Base-by-base conservation (phyloP, 2,888 invertebrate genomes). In the Morpho deidamia region DNA sequence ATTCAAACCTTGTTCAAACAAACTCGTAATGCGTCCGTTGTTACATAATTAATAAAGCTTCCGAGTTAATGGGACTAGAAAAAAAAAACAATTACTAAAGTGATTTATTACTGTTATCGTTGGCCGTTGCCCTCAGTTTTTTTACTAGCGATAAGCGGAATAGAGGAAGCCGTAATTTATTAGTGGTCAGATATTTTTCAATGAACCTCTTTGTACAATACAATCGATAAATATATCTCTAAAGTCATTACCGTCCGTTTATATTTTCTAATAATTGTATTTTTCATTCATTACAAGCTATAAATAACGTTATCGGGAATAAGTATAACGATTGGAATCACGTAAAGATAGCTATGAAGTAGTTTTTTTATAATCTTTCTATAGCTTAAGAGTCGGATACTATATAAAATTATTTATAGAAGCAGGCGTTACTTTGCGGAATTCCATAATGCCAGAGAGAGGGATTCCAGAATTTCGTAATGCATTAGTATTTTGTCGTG, bases 71-170 rank as follows among this genome's bases (percentile, higher is more conserved):
- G 53, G 58, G 48, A 53, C 56, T 45, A 41, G 54, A 54, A 51
- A 56, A 58, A 53, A 56, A 67, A 69, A 72, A 68, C 61, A 65
- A 65, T 71, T 65, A 70, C 63, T 54, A 57, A 59, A 62, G 63
- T 72, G 71, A 73, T 72, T 86, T 84, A 86, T 83, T 71, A 68
- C 59, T 68, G 65, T 79, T 82, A 83, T 81, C 78, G 71, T 49
- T 69, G 69, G 72, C 65, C 70, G 64, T 65, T 73, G 73, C 68
- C 71, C 74, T 68, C 63, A 66, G 62, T 65, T 68, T 70, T 78
- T 81, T 80, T 35, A 69, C 63, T 67, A 59, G 63, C 76, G 84
- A 86, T 86, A 87, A 84, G 78, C 70, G 69, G 78, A 80, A 82
- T 68, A 70, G 68, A 72, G 72, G 71, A 73, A 73, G 70, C 69